phyloP scores from a whole-genome alignment of 1,140 invertebrate genomes.

The Euura saliciscinereae region DNA sequence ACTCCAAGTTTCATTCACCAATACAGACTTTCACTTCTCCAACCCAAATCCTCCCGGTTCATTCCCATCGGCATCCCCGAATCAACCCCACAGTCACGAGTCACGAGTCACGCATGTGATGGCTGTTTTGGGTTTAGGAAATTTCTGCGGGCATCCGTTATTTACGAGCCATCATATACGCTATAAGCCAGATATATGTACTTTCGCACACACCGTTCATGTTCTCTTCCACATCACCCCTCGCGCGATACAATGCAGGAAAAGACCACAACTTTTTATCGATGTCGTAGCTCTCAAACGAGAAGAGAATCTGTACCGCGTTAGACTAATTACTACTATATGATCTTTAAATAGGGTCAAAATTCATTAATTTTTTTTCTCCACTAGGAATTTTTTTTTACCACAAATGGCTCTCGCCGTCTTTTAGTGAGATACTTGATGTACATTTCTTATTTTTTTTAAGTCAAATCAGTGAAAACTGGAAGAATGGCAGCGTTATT shows the following conservation, averaged over 20 bases:
- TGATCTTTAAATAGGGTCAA: too few species aligned
- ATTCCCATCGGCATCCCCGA: too few species aligned
- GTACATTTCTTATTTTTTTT: too few species aligned
- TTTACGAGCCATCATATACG: neutral
- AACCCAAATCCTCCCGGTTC: neutral
- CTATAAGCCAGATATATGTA: neutral
- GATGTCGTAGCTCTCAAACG: neutral
- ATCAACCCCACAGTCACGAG: neutral
- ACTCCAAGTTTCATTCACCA: neutral
- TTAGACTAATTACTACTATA: too few species aligned
- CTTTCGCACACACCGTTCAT: neutral
- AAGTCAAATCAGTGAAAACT: too few species aligned
- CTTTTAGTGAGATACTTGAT: too few species aligned
- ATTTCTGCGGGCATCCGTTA: neutral
- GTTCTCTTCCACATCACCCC: neutral
- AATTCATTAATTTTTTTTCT: too few species aligned
- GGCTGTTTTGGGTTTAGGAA: neutral
- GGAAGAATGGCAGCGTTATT: too few species aligned
- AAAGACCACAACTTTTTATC: neutral
- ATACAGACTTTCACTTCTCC: neutral
- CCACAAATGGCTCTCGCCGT: too few species aligned
- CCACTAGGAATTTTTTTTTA: too few species aligned
- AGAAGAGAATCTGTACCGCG: too few species aligned
- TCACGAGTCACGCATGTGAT: neutral
- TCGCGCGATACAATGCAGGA: too few species aligned